Base-by-base conservation (phyloP, 2,888 invertebrate species). In the Clitarchus hookeri region DNA sequence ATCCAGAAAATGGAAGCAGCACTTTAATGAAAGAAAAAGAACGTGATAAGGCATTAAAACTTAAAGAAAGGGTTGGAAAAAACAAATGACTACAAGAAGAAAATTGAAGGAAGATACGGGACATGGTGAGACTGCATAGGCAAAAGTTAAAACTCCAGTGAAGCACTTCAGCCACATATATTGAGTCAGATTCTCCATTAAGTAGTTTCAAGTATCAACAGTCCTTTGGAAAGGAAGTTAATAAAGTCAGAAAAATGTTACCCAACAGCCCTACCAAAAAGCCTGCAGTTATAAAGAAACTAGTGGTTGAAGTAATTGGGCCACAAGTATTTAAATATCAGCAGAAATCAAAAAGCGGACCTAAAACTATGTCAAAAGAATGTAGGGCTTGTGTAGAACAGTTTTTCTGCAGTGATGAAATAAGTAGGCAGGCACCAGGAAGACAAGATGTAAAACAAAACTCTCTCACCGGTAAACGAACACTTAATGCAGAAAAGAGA, bases 21-120 rank as follows among this genome's bases (percentile, higher is more conserved):
- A 80, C 44, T n/a, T 80, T 80, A 23, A 36, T 80, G 80, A 80
- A 80, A 80, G 12, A 80, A 44, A 26, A 26, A 44, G 80, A 80
- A 23, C 27, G 6, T 36, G 80, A 80, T 44, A 80, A 80, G 80
- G 44, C 27, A 44, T 27, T 36, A 44, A 25, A 26, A 80, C 23
- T 80, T 2, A 80, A 80, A 80, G 80, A 80, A 80, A 80, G 25
- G 23, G 25, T 26, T 25, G 27, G 19, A 27, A 80, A 80, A 36
- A 27, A 19, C 16, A 9, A 26, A 9, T n/a, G 23, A 44, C 16
- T 36, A 27, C n/a, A 26, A 12, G 26, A 80, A 80, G 16, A 1
- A 36, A 44, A 80, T 36, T 25, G 2, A 44, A 80, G 1, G 27
- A 44, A 80, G 44, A 80, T 9, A 11, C 26, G 26, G 12, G 44